Percentiles rank a stretch among this genome's conserved stretches.
phyloP scores from a whole-genome alignment of 2,888 invertebrate species.

The Eupithecia subfuscata region DNA sequence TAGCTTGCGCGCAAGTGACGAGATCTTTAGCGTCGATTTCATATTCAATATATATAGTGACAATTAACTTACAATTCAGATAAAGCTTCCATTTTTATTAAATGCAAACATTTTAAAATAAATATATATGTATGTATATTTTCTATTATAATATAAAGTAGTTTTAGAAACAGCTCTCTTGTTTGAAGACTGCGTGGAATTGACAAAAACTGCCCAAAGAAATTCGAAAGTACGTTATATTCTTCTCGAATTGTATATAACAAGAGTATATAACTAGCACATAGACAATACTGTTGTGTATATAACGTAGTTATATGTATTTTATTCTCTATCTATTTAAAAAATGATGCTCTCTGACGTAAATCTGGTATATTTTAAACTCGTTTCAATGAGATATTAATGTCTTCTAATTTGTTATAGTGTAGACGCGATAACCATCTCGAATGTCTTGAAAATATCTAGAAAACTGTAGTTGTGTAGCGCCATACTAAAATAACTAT shows the following conservation, averaged over 20 bases:
- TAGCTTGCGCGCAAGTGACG: no score
- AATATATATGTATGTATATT: background rate
- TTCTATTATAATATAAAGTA: background rate
- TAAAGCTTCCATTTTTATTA: background rate
- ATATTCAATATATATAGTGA: background rate
- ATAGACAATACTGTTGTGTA: constrained; percentile 50
- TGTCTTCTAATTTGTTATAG: no score
- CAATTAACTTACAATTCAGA: background rate
- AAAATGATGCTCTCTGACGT: constrained; percentile 42
- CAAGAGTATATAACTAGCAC: background rate
- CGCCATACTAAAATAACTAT: no score
- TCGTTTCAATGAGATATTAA: no score
- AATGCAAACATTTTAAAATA: background rate
- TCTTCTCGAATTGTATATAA: constrained; percentile 19
- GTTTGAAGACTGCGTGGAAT: constrained; percentile 39
- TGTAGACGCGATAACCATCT: no score
- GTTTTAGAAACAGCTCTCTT: constrained; percentile 22
- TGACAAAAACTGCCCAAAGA: constrained; percentile 32
- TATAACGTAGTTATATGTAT: constrained; percentile 31
- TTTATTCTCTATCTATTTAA: constrained; percentile 27
- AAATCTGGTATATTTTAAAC: background rate
- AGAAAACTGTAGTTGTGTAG: no score
- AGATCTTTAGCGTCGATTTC: background rate
- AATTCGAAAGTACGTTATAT: no score
- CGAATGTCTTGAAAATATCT: no score